Conservation (phyloP, 2,113 vertebrate species). For the Aldabrachelys gigantea region DNA sequence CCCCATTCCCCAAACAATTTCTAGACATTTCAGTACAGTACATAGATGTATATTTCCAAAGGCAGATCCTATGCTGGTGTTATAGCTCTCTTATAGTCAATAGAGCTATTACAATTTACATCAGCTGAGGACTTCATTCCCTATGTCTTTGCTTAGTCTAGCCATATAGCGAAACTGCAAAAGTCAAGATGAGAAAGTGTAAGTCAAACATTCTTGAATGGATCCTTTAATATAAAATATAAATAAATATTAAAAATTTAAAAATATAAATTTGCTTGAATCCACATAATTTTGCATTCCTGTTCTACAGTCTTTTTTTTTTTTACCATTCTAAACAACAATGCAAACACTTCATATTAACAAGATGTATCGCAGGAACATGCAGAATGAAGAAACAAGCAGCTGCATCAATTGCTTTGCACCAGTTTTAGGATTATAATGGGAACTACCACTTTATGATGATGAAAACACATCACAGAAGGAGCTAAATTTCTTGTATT, state of each 20-base stretch:
- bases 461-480: neutral
- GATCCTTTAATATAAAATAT: neutral
- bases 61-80: neutral
- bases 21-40: neutral
- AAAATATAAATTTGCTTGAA: neutral
- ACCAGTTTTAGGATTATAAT: neutral
- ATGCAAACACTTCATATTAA: neutral
- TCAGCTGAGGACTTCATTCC: neutral
- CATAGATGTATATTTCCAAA: neutral
- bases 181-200: neutral
- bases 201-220: neutral
- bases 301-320: neutral
- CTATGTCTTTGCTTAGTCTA: neutral
- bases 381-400: neutral
- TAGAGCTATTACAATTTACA: neutral
- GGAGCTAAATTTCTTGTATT: slow-evolving; percentile 6
- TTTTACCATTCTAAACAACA: neutral
- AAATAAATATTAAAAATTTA: neutral
- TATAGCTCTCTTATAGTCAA: neutral
- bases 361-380: neutral
- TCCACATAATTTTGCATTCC: neutral
- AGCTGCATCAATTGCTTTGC: neutral
- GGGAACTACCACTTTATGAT: slow-evolving; percentile 4
- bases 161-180: neutral
- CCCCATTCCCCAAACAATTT: neutral